phyloP scores from a whole-genome alignment of 2,797 vertebrate genomes.

The Macroramphosus scolopax region DNA sequence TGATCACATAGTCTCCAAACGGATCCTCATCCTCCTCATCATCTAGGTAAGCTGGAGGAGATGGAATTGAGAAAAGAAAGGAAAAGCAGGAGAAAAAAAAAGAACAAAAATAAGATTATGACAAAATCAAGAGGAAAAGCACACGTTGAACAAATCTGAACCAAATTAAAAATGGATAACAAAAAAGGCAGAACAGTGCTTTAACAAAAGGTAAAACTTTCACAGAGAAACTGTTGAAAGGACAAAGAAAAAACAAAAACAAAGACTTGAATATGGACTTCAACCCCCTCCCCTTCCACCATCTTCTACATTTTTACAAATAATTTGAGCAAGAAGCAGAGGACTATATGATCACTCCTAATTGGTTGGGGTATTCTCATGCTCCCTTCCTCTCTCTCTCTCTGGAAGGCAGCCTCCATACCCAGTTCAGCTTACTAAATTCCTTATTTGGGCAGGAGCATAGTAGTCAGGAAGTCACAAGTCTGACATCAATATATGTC shows the following conservation, averaged over 20 bases:
- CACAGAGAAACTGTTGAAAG: too few species aligned
- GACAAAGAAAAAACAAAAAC: too few species aligned
- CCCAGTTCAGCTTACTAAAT: slow-evolving; percentile 65
- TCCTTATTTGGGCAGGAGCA: slow-evolving; percentile 51
- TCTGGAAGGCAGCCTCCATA: slow-evolving; percentile 46
- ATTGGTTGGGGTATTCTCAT: slow-evolving; percentile 72
- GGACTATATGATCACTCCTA: slow-evolving; percentile 77
- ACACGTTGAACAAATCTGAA: slow-evolving; percentile 13
- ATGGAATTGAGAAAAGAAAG: slow-evolving; percentile 29
- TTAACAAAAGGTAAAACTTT: too few species aligned
- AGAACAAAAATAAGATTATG: slow-evolving; percentile 30
- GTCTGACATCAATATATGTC: slow-evolving; percentile 30
- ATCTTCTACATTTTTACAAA: too few species aligned
- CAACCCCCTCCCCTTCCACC: too few species aligned
- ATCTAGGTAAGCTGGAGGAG: slow-evolving; percentile 67
- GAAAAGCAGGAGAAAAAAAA: slow-evolving; percentile 34
- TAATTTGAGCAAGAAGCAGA: slow-evolving; percentile 46
- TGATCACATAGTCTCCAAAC: slow-evolving; percentile 77
- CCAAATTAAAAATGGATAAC: slow-evolving; percentile 18
- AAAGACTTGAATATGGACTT: too few species aligned
- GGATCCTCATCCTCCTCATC: slow-evolving; percentile 73
- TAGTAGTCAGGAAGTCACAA: slow-evolving; percentile 52
- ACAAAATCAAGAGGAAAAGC: slow-evolving; percentile 46
- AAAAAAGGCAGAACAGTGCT: too few species aligned
- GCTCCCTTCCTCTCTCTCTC: slow-evolving; percentile 24